phyloP scores from a whole-genome alignment of 2,888 invertebrate genomes.

The Julus scandinavius region DNA sequence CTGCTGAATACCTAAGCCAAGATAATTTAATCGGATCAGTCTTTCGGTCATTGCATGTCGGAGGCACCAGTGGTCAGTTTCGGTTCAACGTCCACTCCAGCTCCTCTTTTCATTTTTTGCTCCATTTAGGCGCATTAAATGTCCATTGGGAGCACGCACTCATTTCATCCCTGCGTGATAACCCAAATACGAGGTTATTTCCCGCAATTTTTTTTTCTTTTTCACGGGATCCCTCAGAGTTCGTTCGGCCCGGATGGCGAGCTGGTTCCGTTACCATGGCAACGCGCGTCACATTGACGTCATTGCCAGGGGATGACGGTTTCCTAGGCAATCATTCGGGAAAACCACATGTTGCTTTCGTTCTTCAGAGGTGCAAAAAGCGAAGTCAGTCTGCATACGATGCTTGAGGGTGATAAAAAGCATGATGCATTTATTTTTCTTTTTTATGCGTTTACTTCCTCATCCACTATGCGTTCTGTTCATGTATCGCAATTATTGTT shows the following conservation, averaged over 20 bases:
- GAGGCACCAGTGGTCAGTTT: slow-evolving; percentile 10
- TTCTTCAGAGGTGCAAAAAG: neutral
- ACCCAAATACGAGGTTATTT: slow-evolving; percentile 19
- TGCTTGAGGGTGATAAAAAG: neutral
- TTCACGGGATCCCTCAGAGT: neutral
- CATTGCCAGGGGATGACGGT: slow-evolving; percentile 20
- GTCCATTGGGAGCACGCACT: neutral
- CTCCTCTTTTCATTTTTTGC: neutral
- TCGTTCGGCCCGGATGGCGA: neutral
- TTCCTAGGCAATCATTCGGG: neutral
- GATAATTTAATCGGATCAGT: neutral
- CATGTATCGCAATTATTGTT: neutral
- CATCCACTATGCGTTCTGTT: neutral
- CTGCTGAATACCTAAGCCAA: neutral
- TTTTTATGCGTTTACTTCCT: neutral
- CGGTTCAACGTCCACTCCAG: slow-evolving; percentile 4
- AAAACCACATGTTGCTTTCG: neutral
- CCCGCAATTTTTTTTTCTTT: neutral
- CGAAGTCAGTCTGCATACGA: neutral
- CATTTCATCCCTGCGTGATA: neutral
- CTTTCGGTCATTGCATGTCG: neutral
- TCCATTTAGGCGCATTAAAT: neutral
- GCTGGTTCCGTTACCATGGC: neutral
- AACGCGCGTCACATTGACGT: slow-evolving; percentile 24
- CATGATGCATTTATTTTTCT: neutral